phyloP scores from a whole-genome alignment of 2,797 vertebrate genomes.

The Myotis vivesi region DNA sequence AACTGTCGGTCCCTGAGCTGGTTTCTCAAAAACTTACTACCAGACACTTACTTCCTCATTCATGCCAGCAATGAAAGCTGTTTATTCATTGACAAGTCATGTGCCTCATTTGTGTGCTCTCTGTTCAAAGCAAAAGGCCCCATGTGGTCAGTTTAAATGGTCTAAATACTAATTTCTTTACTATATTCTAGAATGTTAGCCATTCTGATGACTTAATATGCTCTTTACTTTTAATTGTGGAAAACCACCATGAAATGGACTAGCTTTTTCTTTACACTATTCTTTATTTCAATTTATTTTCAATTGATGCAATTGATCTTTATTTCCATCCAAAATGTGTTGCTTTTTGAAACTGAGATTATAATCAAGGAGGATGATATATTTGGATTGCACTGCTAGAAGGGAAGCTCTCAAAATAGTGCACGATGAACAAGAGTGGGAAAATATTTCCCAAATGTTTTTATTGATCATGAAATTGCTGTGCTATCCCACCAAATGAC shows the following conservation, averaged over 20 bases:
- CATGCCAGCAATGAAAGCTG: not conserved
- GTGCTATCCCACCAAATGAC: not conserved
- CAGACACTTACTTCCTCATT: constrained; percentile 33
- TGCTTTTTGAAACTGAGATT: constrained; percentile 19
- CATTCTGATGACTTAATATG: not conserved
- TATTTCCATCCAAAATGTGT: not conserved
- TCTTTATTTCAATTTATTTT: constrained; percentile 28
- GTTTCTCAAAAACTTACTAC: constrained; percentile 43
- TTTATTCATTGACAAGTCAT: constrained; percentile 39
- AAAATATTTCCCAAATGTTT: not conserved
- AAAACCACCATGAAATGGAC: constrained; percentile 32
- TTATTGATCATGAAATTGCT: not conserved
- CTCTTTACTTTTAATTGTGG: constrained; percentile 19
- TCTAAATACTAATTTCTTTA: constrained; percentile 44
- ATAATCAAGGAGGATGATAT: not conserved
- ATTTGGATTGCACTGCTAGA: not conserved
- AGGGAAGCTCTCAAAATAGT: not conserved
- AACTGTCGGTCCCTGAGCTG: not conserved
- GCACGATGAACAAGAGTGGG: not conserved
- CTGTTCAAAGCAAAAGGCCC: constrained; percentile 36
- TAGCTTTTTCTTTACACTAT: constrained; percentile 16
- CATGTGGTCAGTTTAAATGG: not conserved
- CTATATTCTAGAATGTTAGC: not conserved
- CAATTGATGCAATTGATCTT: not conserved
- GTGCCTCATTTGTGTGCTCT: not conserved